Base-by-base conservation (phyloP, 2,888 invertebrate species). In the Agrotis segetum region DNA sequence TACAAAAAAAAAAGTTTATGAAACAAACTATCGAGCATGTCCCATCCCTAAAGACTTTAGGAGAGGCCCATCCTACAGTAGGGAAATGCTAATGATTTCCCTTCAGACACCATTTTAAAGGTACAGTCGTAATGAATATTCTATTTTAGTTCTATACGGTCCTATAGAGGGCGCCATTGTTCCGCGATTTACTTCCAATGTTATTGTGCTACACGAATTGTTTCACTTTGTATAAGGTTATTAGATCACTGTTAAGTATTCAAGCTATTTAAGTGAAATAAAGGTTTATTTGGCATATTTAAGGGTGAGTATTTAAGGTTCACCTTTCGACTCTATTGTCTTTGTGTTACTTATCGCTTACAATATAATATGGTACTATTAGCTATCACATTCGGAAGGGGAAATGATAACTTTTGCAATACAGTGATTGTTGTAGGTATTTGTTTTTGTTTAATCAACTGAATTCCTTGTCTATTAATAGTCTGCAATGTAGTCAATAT, bases 31-130 rank as follows among this genome's bases (percentile, higher is more conserved):
- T 75, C 83, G 83, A 82, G 67, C 68, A 50, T 63, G 65, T 75
- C 80, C 64, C 89, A 82, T 82, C 90, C 80, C 92, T 92, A 86
- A 47, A 68, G 80, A 86, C 81, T 89, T 89, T 80, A 89, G 83
- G 83, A 85, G 86, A 88, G 88, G 89, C 88, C 88, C 91, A 89
- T 91, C 88, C 92, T 87, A 89, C 92, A 92, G 92, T 92, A 92
- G 91, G 76, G 91, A 94, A 94, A 95, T 94, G 95, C 92, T 95
- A 95, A 95, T 95, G 94, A 94, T 92, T 93, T 92, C 92, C 93
- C 91, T 88, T 90, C 87, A 90, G 87, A 89, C 88, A 84, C 85
- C 87, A 88, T 91, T 93, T 88, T 92, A 91, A 92, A 92, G 91
- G 92, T 92, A 87, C 87, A 87, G 85, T 89, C 90, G 89, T 91